Percentiles rank a stretch among this genome's conserved stretches.
Conservation (phyloP, 1,140 invertebrate genomes). For the Plodia interpunctella region DNA sequence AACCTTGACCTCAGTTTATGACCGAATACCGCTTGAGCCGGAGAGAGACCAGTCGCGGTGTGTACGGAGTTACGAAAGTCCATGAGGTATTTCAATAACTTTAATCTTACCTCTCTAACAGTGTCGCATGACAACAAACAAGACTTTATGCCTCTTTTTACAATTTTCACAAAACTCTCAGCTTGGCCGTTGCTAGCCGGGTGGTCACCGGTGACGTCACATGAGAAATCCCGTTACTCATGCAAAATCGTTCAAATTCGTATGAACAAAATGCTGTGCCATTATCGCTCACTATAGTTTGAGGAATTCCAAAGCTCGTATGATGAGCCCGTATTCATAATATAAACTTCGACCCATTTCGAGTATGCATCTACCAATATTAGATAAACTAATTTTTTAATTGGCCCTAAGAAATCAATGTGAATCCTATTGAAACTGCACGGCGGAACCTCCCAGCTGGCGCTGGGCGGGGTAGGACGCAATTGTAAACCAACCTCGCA, state of each 20-base stretch:
- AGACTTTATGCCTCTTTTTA: conserved; percentile 27
- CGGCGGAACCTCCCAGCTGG: conserved; percentile 22
- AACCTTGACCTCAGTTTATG: conserved; percentile 23
- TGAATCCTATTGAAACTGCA: conserved; percentile 25
- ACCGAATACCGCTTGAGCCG: conserved; percentile 27
- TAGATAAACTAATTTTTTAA: conserved; percentile 23
- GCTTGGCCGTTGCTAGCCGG: conserved; percentile 25
- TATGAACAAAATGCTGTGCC: conserved; percentile 22
- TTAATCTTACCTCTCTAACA: conserved; percentile 8
- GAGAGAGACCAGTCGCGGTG: conserved; percentile 18
- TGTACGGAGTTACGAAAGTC: conserved; percentile 28
- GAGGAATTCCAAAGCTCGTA: conserved; percentile 21
- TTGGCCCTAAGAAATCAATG: conserved; percentile 27
- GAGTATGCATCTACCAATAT: conserved; percentile 28
- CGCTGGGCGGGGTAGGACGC: conserved; percentile 20
- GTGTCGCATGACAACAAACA: conserved; percentile 17
- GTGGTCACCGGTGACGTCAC: conserved; percentile 25
- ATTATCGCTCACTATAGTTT: conserved; percentile 25
- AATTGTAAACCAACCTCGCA: conserved; percentile 24
- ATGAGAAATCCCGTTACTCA: conserved; percentile 20
- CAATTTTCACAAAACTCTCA: conserved; percentile 23
- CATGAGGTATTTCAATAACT: conserved; percentile 28
- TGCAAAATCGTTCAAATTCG: conserved; percentile 24
- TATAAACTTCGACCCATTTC: conserved; percentile 29
- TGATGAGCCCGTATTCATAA: conserved; percentile 16